Conservation (phyloP, 2,113 vertebrate genomes). For the Empidonax alnorum region DNA sequence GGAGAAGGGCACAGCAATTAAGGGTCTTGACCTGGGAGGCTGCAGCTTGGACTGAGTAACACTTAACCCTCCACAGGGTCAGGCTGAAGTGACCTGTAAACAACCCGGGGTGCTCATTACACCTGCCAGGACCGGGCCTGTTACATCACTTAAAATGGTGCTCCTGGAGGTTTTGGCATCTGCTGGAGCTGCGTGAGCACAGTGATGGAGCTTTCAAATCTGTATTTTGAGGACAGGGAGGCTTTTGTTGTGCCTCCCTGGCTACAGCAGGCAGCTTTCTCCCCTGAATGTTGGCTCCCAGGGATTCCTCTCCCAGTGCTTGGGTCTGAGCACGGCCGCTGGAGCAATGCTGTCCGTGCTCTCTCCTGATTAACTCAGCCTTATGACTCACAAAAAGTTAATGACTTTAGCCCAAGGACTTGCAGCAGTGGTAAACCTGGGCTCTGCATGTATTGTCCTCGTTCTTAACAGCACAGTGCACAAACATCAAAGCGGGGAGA, state of each 20-base stretch:
- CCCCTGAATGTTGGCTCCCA: background rate
- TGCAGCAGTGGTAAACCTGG: background rate
- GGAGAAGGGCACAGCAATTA: background rate
- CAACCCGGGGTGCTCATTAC: conserved; percentile 1
- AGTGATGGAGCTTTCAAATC: background rate
- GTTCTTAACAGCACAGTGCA: background rate
- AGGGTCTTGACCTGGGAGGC: conserved; percentile 39
- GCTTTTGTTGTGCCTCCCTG: background rate
- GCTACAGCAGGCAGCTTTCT: background rate
- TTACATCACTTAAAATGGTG: background rate
- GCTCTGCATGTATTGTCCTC: background rate
- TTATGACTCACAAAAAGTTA: conserved; percentile 13
- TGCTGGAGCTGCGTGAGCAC: background rate
- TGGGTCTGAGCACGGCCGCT: background rate
- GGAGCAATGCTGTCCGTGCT: background rate
- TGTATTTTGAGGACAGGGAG: background rate
- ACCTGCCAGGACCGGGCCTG: background rate
- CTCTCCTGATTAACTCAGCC: background rate
- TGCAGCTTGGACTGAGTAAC: background rate
- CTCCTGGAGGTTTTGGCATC: rapidly evolving
- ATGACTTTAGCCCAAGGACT: conserved; percentile 14
- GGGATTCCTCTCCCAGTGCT: background rate
- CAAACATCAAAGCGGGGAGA: background rate
- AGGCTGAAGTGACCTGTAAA: background rate
- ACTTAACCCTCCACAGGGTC: background rate